Base-by-base conservation (phyloP, 2,797 vertebrate species). In the Pseudochromis fuscus region DNA sequence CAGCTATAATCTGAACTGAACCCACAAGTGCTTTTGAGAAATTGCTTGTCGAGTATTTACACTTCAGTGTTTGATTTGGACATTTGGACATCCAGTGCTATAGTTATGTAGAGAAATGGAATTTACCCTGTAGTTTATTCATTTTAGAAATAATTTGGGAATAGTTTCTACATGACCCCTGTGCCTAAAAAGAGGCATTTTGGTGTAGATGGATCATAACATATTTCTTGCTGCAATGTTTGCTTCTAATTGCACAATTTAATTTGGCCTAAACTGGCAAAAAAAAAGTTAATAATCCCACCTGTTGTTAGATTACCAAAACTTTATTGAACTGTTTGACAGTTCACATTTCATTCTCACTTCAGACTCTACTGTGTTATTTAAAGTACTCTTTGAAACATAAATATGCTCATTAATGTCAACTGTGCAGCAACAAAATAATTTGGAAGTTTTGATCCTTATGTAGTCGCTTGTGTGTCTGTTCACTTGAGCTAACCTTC, bases 1-100 rank as follows among this genome's bases (percentile, higher is more conserved):
- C 30, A 67, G 56, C 55, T 58, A 24, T 57, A 63, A 65, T 69
- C 37, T 65, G 44, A 56, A 33, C 37, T 65, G 44, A 56, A 33
- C 46, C 42, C 31, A 66, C 40, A 31, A 50, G 27, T 45, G 21
- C 28, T 65, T 19, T 7, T 8, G 13, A 4, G 57, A 49, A n/a
- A n/a, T n/a, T n/a, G n/a, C n/a, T n/a, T n/a, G n/a, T n/a, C n/a
- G n/a, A n/a, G n/a, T n/a, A n/a, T n/a, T n/a, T n/a, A n/a, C n/a
- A n/a, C n/a, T n/a, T n/a, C n/a, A n/a, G n/a, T n/a, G n/a, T n/a
- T n/a, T n/a, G 33, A 35, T 2, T 35, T 8, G 10, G 33, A 35
- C n/a, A n/a, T n/a, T n/a, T 30, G 12, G 44, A 51, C 12, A 45
- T 25, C 3, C 24, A 1, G n/a, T 4, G 0, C 24, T 25, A 28